phyloP scores from a whole-genome alignment of 23 tunicate species.

The Ciona savignyi region DNA sequence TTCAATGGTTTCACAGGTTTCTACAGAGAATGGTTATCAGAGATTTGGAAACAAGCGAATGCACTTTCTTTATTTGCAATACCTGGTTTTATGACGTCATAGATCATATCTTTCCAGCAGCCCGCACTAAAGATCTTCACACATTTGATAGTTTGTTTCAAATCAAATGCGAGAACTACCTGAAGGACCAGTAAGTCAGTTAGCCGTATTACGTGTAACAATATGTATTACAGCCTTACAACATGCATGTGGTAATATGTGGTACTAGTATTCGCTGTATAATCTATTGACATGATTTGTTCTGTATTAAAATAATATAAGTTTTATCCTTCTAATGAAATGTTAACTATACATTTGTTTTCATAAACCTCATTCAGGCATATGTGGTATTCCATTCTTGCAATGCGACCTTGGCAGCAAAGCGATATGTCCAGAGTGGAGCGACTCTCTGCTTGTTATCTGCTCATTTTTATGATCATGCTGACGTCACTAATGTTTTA shows the following conservation, averaged over 20 bases:
- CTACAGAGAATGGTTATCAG: background rate
- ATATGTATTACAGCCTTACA: no score
- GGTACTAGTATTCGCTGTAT: no score
- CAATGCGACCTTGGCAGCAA: slow-evolving; percentile 34
- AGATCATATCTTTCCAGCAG: background rate
- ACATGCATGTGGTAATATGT: no score
- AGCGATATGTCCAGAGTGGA: slow-evolving; percentile 35
- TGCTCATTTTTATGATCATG: slow-evolving; percentile 6
- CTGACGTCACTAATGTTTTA: slow-evolving; percentile 19
- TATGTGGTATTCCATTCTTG: slow-evolving; percentile 30
- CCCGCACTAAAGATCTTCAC: background rate
- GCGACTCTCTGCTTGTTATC: slow-evolving; percentile 10
- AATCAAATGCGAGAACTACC: background rate
- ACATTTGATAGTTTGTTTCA: background rate
- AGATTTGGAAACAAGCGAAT: background rate
- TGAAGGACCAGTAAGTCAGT: background rate
- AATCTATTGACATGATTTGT: no score
- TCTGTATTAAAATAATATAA: no score
- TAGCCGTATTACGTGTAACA: no score
- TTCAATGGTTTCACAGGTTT: no score
- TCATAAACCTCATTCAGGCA: no score
- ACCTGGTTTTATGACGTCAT: background rate
- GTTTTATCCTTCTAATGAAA: no score
- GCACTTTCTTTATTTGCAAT: background rate
- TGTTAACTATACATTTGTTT: no score